Conservation (phyloP, 1,140 invertebrate genomes). For the Heterodera schachtii region DNA sequence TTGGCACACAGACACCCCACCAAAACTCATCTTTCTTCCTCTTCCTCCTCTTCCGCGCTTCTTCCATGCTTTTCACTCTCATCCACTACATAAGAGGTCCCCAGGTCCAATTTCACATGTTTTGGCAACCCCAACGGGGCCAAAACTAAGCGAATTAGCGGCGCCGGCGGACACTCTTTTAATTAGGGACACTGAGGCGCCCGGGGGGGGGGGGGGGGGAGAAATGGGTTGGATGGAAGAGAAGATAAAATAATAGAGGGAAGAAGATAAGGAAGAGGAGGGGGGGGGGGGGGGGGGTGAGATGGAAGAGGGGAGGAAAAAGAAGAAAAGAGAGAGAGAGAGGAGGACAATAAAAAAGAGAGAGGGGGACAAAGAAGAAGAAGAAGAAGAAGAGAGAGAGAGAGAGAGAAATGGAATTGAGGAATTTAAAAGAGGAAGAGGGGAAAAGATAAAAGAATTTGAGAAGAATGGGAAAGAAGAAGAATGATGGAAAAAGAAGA, state of each 20-base stretch:
- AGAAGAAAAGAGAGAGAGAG: too few relatives aligned
- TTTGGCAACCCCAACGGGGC: slow-evolving; percentile 13
- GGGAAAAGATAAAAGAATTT: too few relatives aligned
- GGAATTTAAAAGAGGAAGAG: too few relatives aligned
- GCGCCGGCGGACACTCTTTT: slow-evolving; percentile 26
- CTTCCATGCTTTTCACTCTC: not conserved
- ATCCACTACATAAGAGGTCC: not conserved
- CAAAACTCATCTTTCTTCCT: not conserved
- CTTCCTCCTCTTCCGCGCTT: too few relatives aligned
- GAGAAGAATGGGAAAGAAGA: too few relatives aligned
- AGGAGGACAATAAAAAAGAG: too few relatives aligned
- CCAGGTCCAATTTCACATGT: slow-evolving; percentile 30
- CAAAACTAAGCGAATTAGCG: slow-evolving; percentile 14
- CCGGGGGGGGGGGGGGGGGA: not conserved
- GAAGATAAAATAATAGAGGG: not conserved
- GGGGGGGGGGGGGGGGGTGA: too few relatives aligned
- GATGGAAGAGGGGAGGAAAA: not conserved
- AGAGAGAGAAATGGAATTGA: too few relatives aligned
- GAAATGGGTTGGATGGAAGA: not conserved
- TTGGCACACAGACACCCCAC: not conserved
- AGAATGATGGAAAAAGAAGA: too few relatives aligned
- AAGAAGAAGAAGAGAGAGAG: too few relatives aligned
- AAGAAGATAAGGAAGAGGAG: not conserved
- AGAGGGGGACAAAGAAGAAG: too few relatives aligned
- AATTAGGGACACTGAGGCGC: slow-evolving; percentile 15